phyloP scores from a whole-genome alignment of 2,888 invertebrate species.

The Luffia ferchaultella region DNA sequence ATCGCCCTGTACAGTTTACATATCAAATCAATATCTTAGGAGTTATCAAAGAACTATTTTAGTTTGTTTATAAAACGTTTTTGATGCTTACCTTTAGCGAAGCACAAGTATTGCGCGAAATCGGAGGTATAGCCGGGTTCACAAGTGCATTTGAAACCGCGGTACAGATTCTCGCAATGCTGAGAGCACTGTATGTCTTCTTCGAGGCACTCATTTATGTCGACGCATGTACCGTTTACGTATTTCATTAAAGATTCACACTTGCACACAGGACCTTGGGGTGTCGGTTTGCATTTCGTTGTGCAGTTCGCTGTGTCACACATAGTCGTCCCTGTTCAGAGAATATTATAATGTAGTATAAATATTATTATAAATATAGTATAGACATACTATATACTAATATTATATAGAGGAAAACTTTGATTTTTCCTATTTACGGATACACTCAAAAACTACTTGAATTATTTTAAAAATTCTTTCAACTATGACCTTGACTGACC shows the following conservation, averaged over 20 bases:
- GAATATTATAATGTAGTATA: too few relatives aligned
- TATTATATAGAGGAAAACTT: too few relatives aligned
- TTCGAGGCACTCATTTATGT: constrained; percentile 71
- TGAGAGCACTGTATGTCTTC: constrained; percentile 75
- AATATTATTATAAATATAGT: too few relatives aligned
- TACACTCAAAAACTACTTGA: too few relatives aligned
- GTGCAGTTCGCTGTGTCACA: constrained; percentile 40
- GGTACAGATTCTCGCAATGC: constrained; percentile 65
- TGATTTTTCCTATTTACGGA: too few relatives aligned
- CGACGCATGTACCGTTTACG: constrained; percentile 47
- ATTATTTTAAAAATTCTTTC: too few relatives aligned
- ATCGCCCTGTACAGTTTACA: too few relatives aligned
- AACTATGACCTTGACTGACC: too few relatives aligned
- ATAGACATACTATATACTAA: too few relatives aligned
- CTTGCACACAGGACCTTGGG: constrained; percentile 59
- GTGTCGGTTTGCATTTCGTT: constrained; percentile 20
- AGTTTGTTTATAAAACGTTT: too few relatives aligned
- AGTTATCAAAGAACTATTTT: too few relatives aligned
- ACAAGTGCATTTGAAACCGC: constrained; percentile 71
- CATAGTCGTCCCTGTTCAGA: constrained; percentile 31
- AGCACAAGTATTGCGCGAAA: constrained; percentile 50
- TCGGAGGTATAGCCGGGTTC: constrained; percentile 62
- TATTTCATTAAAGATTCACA: constrained; percentile 53
- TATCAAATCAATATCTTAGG: too few relatives aligned
- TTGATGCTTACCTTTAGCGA: constrained; percentile 14